Evolutionary conservation across 2,888 invertebrate species (phyloP).

Genomic region (Aleiodes testaceus): DNA sequence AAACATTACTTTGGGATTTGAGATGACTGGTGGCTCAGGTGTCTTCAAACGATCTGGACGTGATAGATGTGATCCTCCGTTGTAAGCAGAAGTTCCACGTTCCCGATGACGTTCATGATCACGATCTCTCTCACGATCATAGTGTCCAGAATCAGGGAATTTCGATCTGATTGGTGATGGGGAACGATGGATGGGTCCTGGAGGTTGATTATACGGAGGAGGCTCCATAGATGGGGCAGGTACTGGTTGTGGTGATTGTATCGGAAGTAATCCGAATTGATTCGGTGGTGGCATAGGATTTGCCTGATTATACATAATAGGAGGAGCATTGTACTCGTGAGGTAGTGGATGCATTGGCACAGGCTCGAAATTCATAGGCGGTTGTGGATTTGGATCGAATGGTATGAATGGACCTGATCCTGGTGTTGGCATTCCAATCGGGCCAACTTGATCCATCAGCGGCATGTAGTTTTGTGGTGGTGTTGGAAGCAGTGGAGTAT

Average conservation of each 20-base stretch:
- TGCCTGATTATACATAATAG: constrained; percentile 62
- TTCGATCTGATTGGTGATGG: constrained; percentile 30
- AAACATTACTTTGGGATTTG: constrained; percentile 68
- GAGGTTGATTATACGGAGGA: constrained; percentile 38
- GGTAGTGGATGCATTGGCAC: constrained; percentile 50
- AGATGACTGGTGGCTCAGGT: constrained; percentile 71
- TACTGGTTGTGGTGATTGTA: constrained; percentile 51
- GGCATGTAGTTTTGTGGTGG: constrained; percentile 48
- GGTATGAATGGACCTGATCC: constrained; percentile 54
- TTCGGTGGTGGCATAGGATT: constrained; percentile 56
- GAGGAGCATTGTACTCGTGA: constrained; percentile 56
- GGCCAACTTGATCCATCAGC: constrained; percentile 51
- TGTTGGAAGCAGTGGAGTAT: constrained; percentile 46
- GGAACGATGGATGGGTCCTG: constrained; percentile 20
- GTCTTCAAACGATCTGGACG: constrained; percentile 66
- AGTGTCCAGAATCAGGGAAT: constrained; percentile 25
- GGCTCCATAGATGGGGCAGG: constrained; percentile 49
- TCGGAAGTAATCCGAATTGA: constrained; percentile 37
- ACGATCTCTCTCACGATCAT: constrained; percentile 32
- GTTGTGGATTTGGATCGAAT: constrained; percentile 58
- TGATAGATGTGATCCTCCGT: constrained; percentile 47
- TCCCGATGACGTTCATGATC: constrained; percentile 48
- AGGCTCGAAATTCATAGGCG: constrained; percentile 60
- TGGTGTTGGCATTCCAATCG: constrained; percentile 49
- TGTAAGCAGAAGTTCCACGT: constrained; percentile 48